These are phyloP conservation scores for Apis florea DNA, from an alignment of 1,140 invertebrate species.

Conservation along the genomic window DNA sequence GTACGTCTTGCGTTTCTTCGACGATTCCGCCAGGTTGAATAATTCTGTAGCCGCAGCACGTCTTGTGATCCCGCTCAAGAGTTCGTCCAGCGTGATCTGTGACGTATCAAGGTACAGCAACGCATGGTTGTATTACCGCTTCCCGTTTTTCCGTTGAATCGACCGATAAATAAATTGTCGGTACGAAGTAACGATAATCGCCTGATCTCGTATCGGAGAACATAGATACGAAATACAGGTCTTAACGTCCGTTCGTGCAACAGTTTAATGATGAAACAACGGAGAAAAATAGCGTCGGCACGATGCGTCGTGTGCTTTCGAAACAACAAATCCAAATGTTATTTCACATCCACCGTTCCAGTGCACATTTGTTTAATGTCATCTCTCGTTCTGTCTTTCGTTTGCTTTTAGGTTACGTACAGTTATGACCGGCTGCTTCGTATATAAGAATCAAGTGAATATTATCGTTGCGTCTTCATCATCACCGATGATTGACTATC, in stretches of 20 bases:
- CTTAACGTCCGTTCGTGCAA: background rate
- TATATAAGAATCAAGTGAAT: background rate
- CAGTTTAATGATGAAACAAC: background rate
- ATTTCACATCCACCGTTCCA: constrained; percentile 14
- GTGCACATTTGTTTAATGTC: background rate
- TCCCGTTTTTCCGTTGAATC: constrained; percentile 12
- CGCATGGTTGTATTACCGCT: constrained; percentile 44
- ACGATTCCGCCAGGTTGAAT: constrained; percentile 57
- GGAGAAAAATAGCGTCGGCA: background rate
- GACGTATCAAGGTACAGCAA: constrained; percentile 61
- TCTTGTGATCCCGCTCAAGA: constrained; percentile 47
- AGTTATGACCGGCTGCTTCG: background rate
- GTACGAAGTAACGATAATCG: constrained; percentile 17
- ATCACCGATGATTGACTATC: background rate
- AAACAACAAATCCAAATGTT: background rate
- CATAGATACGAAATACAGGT: constrained; percentile 9
- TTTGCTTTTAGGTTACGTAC: background rate
- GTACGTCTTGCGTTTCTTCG: constrained; percentile 58
- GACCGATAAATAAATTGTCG: constrained; percentile 12
- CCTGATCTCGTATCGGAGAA: background rate
- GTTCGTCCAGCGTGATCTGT: constrained; percentile 58
- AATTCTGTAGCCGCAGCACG: constrained; percentile 34
- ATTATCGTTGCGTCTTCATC: background rate
- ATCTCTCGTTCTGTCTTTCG: background rate
- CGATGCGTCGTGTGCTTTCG: background rate